A percentile compares a stretch with the other conserved stretches of the same genome.
phyloP scores from a whole-genome alignment of 2,113 vertebrate species.

The Hippocampus mohnikei region DNA sequence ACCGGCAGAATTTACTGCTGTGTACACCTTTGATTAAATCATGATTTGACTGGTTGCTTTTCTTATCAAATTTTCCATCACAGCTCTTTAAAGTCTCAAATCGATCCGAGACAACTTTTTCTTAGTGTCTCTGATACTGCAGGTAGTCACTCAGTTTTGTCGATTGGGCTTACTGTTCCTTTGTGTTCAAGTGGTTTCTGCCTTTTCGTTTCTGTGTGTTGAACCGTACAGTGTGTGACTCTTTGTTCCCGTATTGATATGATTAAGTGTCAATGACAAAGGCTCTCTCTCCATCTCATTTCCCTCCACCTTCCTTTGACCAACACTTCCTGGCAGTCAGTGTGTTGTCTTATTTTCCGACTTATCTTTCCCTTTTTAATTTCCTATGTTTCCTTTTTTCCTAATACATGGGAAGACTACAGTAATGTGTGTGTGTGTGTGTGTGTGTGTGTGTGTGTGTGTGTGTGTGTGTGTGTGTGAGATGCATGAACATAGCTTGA shows the following conservation, averaged over 20 bases:
- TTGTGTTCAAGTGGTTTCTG: constrained; percentile 3
- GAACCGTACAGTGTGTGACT: constrained; percentile 2
- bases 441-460: constrained; percentile 5
- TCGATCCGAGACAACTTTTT: neutral
- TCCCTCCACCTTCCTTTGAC: constrained; percentile 22
- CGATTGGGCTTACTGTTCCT: neutral
- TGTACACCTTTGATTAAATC: no score
- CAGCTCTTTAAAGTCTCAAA: neutral
- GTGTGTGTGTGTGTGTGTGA: constrained; percentile 1
- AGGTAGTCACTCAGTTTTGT: neutral
- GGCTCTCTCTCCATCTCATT: constrained; percentile 42
- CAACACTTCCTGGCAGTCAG: constrained; percentile 71
- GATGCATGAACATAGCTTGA: constrained; percentile 35
- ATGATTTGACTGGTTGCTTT: no score
- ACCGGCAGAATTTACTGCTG: no score
- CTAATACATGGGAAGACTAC: constrained; percentile 53
- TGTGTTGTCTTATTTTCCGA: constrained; percentile 48
- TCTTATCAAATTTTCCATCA: neutral
- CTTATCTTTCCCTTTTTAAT: constrained; percentile 12
- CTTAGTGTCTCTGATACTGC: neutral
- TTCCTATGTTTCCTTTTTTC: constrained; percentile 44
- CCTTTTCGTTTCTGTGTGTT: neutral
- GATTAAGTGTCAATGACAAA: constrained; percentile 41
- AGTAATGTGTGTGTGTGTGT: constrained; percentile 1
- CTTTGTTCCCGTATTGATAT: constrained; percentile 1